Conservation (phyloP, 2,113 vertebrate species). For the Chrysochloris asiatica region DNA sequence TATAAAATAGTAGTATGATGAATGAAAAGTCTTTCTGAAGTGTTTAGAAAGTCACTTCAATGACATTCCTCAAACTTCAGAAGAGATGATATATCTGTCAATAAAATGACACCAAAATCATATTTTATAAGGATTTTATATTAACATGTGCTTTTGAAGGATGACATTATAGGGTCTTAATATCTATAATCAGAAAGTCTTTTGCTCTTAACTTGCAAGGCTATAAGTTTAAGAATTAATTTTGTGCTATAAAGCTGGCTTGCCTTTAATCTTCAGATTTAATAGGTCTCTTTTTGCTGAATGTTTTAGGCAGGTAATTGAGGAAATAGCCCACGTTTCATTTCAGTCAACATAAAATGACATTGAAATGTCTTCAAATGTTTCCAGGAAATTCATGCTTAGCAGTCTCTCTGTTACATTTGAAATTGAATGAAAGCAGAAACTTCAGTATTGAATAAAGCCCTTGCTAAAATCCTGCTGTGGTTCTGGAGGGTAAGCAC, state of each 20-base stretch:
- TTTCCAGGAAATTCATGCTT: constrained; percentile 63
- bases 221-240: constrained; percentile 80
- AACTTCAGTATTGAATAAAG: constrained; percentile 14
- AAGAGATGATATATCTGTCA: constrained; percentile 72
- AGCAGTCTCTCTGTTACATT: constrained; percentile 34
- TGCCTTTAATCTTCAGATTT: constrained; percentile 71
- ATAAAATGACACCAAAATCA: constrained; percentile 78
- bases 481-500: too few relatives aligned
- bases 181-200: constrained; percentile 77
- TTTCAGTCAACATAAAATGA: constrained; percentile 77
- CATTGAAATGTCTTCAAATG: constrained; percentile 70
- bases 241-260: constrained; percentile 73
- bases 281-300: constrained; percentile 72
- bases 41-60: constrained; percentile 80
- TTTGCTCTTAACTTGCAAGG: constrained; percentile 75
- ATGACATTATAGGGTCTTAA: constrained; percentile 77
- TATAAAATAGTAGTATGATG: constrained; percentile 68
- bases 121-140: constrained; percentile 78
- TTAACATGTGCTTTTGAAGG: constrained; percentile 75
- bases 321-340: constrained; percentile 60
- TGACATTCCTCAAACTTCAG: constrained; percentile 74
- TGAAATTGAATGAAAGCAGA: constrained; percentile 46
- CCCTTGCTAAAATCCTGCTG: background rate
- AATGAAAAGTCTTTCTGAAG: constrained; percentile 66
- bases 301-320: constrained; percentile 77